Conservation (phyloP, 2,797 vertebrate genomes). For the Characodon lateralis region DNA sequence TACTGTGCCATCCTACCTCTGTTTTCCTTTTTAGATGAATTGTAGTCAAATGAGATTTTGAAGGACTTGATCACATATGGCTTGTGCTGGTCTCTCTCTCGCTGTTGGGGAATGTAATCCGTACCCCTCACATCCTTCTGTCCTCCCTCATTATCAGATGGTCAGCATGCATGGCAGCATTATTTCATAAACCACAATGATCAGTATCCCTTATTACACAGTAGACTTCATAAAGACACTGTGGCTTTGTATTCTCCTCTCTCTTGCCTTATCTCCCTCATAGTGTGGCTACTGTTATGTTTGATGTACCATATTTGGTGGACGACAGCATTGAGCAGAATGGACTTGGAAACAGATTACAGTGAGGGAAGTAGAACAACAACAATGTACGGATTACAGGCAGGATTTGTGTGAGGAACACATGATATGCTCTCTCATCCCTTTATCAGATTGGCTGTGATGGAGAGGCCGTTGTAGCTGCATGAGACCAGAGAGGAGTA, state of each 20-base stretch:
- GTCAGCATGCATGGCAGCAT: constrained; percentile 17
- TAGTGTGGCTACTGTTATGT: constrained; percentile 37
- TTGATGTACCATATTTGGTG: constrained; percentile 55
- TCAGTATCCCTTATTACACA: background rate
- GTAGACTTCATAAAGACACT: constrained; percentile 17
- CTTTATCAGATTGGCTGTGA: constrained; percentile 78
- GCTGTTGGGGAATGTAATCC: constrained; percentile 58
- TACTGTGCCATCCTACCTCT: constrained; percentile 51
- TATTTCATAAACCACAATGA: too few species aligned
- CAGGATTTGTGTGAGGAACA: constrained; percentile 82
- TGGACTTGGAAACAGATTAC: constrained; percentile 74
- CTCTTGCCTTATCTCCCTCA: constrained; percentile 33
- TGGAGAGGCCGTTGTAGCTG: constrained; percentile 58
- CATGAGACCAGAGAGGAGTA: constrained; percentile 48
- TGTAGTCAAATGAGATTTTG: constrained; percentile 74
- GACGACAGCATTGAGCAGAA: constrained; percentile 39
- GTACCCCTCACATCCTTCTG: constrained; percentile 30
- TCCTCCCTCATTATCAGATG: constrained; percentile 61
- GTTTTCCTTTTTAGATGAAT: constrained; percentile 48
- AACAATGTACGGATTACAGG: constrained; percentile 81
- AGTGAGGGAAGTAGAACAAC: constrained; percentile 74
- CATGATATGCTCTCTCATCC: constrained; percentile 81
- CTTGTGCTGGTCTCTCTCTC: constrained; percentile 48
- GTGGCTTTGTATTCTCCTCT: constrained; percentile 11
- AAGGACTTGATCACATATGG: constrained; percentile 66